Percentiles rank a stretch among this genome's conserved stretches.
Evolutionary conservation across 1,140 invertebrate genomes (phyloP).

Genomic region (Trinorchestia longiramus): DNA sequence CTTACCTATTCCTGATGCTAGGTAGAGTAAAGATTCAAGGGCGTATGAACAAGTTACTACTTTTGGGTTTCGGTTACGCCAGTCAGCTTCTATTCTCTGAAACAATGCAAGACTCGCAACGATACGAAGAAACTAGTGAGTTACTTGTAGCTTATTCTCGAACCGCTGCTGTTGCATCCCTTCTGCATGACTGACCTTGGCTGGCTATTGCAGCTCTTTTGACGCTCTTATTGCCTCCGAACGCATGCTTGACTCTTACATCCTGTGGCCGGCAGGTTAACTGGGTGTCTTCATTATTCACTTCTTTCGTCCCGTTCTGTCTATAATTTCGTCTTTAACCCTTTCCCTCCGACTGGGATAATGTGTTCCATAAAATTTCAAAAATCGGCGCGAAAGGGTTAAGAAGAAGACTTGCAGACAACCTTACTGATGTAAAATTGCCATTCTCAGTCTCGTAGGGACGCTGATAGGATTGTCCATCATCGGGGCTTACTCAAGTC

Average conservation of each 20-base stretch:
- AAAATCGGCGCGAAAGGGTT: too few species aligned
- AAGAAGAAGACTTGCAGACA: not conserved
- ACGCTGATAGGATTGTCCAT: not conserved
- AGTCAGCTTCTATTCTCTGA: not conserved
- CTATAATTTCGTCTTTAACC: not conserved
- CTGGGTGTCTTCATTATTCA: not conserved
- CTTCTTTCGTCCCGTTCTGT: not conserved
- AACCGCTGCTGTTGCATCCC: not conserved
- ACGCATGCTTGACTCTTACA: not conserved
- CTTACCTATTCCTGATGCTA: not conserved
- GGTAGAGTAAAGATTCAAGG: not conserved
- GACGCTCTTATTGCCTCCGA: not conserved
- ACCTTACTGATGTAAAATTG: not conserved
- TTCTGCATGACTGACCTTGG: not conserved
- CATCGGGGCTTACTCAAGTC: not conserved
- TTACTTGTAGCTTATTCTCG: not conserved
- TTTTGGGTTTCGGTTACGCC: not conserved
- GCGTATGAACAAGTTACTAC: not conserved
- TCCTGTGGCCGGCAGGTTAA: not conserved
- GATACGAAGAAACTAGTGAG: not conserved
- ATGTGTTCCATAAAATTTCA: too few species aligned
- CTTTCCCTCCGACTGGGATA: too few species aligned
- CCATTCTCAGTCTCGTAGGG: not conserved
- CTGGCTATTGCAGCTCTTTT: not conserved
- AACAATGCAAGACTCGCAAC: not conserved